Evolutionary conservation across 2,113 vertebrate genomes (phyloP).

Genomic region (Perccottus glenii): DNA sequence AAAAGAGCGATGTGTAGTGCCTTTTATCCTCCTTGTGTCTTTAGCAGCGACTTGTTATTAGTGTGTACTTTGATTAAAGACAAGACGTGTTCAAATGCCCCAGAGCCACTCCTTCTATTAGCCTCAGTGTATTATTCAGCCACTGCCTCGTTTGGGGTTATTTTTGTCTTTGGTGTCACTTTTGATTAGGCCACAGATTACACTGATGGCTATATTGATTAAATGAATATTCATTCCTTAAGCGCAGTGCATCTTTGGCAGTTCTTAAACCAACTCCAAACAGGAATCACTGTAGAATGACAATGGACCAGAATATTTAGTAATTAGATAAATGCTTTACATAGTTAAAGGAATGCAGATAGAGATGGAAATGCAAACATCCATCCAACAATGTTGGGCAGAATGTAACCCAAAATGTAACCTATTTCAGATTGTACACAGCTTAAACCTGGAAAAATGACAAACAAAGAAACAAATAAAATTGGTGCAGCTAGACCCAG

Average conservation of each 20-base stretch:
- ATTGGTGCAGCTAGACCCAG: too few species aligned
- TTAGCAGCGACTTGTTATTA: constrained; percentile 53
- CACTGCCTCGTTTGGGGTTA: not conserved
- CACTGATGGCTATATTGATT: constrained; percentile 29
- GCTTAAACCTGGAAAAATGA: too few species aligned
- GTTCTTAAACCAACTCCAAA: not conserved
- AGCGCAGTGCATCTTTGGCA: not conserved
- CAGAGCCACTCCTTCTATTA: constrained; percentile 49
- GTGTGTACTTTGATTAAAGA: constrained; percentile 60
- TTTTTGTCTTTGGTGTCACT: not conserved
- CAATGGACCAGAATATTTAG: not conserved
- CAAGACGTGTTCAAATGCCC: constrained; percentile 35
- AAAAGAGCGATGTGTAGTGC: constrained; percentile 24
- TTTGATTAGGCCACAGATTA: constrained; percentile 36
- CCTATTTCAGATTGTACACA: too few species aligned
- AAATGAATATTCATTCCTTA: constrained; percentile 36
- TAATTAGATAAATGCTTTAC: too few species aligned
- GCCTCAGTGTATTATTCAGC: constrained; percentile 4
- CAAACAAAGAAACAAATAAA: too few species aligned
- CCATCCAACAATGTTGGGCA: too few species aligned
- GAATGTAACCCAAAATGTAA: too few species aligned
- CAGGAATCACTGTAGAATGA: not conserved
- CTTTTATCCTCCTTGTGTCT: constrained; percentile 54
- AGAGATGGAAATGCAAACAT: too few species aligned
- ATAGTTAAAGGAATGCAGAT: too few species aligned